Conservation (phyloP, 2,113 vertebrate genomes). For the Pterophyllum scalare region DNA sequence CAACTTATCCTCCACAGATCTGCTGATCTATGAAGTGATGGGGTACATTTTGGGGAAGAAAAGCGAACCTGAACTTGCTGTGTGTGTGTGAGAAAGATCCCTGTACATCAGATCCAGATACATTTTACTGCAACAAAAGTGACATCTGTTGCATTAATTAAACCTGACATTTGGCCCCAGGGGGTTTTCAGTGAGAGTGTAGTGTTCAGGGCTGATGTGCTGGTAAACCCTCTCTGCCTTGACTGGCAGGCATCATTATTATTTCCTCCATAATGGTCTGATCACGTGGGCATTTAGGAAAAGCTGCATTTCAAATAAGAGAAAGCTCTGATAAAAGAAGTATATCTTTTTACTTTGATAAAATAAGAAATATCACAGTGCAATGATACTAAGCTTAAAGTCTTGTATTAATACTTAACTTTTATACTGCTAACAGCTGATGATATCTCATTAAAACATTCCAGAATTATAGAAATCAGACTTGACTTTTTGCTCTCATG, state of each 20-base stretch:
- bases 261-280: no score
- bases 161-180: neutral
- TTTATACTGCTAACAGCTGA: neutral
- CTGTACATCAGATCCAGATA: neutral
- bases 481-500: fast-evolving
- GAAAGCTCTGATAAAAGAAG: neutral
- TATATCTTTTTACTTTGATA: neutral
- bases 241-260: neutral
- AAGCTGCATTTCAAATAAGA: neutral
- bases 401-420: no score
- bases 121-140: neutral
- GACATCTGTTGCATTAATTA: neutral
- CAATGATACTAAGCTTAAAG: no score
- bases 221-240: neutral
- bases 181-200: neutral
- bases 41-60: neutral
- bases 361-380: neutral
- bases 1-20: conserved; percentile 18
- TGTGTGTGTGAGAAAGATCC: neutral
- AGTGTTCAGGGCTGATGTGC: neutral
- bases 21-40: neutral
- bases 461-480: no score
- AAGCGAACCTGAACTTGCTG: neutral
- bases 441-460: neutral
- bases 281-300: neutral